Percentiles rank a stretch among this genome's conserved stretches.
phyloP scores from a whole-genome alignment of 2,797 vertebrate genomes.

The Loriculus beryllinus region DNA sequence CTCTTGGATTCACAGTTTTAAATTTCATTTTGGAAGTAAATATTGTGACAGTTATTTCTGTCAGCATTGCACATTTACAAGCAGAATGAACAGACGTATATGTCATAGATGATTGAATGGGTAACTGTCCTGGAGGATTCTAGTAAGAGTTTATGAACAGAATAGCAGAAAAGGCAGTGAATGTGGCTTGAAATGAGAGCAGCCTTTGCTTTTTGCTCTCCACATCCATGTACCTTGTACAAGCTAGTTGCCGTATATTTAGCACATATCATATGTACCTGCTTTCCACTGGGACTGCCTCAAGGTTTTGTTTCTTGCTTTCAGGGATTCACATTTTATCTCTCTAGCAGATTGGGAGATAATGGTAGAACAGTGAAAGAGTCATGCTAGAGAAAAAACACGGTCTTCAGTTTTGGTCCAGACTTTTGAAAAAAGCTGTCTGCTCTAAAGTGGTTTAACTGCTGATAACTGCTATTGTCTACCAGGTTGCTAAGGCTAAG shows the following conservation, averaged over 20 bases:
- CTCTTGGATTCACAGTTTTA: neutral
- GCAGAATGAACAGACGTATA: neutral
- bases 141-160: neutral
- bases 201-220: neutral
- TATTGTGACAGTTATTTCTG: slow-evolving; percentile 23
- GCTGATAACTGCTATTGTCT: neutral
- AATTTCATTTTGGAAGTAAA: neutral
- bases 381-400: neutral
- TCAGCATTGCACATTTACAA: neutral
- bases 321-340: neutral
- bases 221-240: neutral
- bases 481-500: neutral
- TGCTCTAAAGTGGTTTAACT: neutral
- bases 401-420: neutral
- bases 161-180: neutral
- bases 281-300: neutral
- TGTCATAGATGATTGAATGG: neutral
- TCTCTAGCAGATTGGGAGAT: neutral
- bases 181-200: neutral
- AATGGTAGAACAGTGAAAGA: neutral
- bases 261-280: neutral
- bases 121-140: neutral
- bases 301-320: neutral
- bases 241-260: neutral
- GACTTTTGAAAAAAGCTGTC: neutral